Base-by-base conservation (phyloP, 2,797 vertebrate genomes). In the Ceyx erithaca region DNA sequence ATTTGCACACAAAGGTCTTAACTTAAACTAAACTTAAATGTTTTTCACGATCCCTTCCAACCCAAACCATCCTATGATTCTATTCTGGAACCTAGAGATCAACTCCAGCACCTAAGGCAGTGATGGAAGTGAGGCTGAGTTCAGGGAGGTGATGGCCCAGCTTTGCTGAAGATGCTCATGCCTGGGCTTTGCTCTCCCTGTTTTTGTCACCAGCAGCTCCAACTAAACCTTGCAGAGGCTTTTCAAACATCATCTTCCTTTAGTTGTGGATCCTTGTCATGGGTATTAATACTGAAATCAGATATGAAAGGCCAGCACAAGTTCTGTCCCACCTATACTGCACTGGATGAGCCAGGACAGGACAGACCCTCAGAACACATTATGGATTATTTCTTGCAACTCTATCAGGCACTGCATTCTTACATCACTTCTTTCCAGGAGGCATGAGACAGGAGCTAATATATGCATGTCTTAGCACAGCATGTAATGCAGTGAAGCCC, bases 381-480 rank as follows among this genome's bases (percentile, higher is more conserved):
- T 76, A 62, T 25, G 79, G 92, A 91, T 84, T 63, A 40, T 10
- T 66, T 23, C 82, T 78, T 78, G 72, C 70, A 78, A 33, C 54
- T 89, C 89, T 89, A 73, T 7, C 79, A 55, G 51, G 73, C 92
- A 41, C 80, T 49, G 90, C 93, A 92, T 95, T 89, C 89, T 95
- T 83, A 91, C 87, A 91, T 91, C 85, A 89, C 70, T 93, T 52
- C 85, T 83, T 92, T 33, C 35, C 62, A 79, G 89, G 55, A 95
- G 92, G 76, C 67, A 89, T 22, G 43, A 95, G 69, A 73, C 70
- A 85, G 80, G 69, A 77, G 78, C 80, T 95, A 94, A 96, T 95
- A 8, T 92, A 95, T 95, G 94, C 91, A 1, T 16, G 82, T 85
- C 89, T 95, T 92, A 89, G 95, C 93, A 95, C 91, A 94, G 58